These are phyloP conservation scores for Coenobita brevimanus DNA, from an alignment of 1,140 invertebrate species.

Conservation along the genomic window DNA sequence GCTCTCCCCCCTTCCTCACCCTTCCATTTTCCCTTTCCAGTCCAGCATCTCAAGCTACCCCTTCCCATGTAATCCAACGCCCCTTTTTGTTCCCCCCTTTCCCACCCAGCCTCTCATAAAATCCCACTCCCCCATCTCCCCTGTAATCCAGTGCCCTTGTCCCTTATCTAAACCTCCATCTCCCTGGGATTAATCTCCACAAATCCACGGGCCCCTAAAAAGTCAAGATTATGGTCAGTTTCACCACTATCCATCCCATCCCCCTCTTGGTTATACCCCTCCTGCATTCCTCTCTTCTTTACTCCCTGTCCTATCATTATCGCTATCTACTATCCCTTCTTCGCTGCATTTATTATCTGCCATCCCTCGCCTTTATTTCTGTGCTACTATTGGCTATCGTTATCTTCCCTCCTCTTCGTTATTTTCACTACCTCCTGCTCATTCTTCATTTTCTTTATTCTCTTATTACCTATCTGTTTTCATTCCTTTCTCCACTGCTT, in stretches of 20 bases:
- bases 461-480: not conserved
- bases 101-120: not conserved
- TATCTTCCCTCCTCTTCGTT: too few species aligned
- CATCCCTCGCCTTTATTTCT: too few species aligned
- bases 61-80: too few species aligned
- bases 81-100: too few species aligned
- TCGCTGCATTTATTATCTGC: not conserved
- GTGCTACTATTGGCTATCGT: too few species aligned
- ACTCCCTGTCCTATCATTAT: not conserved
- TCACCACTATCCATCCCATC: not conserved
- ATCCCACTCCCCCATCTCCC: not conserved
- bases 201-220: conserved; percentile 44
- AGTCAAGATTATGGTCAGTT: conserved; percentile 56
- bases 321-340: not conserved
- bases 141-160: too few species aligned
- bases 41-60: too few species aligned
- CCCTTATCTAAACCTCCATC: too few species aligned
- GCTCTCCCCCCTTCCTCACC: too few species aligned
- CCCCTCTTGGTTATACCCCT: not conserved
- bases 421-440: too few species aligned
- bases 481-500: not conserved
- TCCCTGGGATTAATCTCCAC: conserved; percentile 22
- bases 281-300: too few species aligned
- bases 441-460: not conserved
- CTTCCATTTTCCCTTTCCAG: too few species aligned